phyloP scores from a whole-genome alignment of 2,113 vertebrate genomes.

The Seriola rivoliana region DNA sequence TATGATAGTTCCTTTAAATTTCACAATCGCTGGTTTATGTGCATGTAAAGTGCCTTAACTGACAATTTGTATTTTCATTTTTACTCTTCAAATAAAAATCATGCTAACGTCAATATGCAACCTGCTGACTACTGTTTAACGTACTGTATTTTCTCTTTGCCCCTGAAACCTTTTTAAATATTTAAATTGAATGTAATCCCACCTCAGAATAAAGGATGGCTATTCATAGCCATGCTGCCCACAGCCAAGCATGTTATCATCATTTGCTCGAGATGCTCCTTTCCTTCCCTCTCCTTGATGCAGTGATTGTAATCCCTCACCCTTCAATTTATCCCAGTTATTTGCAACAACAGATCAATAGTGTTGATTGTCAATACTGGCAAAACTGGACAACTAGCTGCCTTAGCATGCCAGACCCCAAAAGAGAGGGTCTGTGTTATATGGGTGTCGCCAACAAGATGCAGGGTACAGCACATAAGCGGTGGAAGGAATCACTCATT shows the following conservation, averaged over 20 bases:
- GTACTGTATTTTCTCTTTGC: slow-evolving; percentile 2
- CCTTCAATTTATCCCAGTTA: slow-evolving; percentile 37
- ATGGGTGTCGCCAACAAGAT: not conserved
- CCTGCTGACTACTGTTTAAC: slow-evolving; percentile 14
- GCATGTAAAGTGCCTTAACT: not conserved
- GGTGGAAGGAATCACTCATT: slow-evolving; percentile 31
- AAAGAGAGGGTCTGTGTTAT: slow-evolving; percentile 1
- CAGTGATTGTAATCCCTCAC: slow-evolving; percentile 29
- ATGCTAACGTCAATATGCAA: not conserved
- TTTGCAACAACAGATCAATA: slow-evolving; percentile 36
- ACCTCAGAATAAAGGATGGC: slow-evolving; percentile 30
- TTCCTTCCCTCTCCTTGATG: slow-evolving; percentile 25
- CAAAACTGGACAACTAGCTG: not conserved
- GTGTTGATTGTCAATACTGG: slow-evolving; percentile 21
- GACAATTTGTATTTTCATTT: not conserved
- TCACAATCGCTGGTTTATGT: not conserved
- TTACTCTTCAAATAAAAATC: slow-evolving; percentile 7
- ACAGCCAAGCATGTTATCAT: slow-evolving; percentile 27
- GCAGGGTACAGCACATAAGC: not conserved
- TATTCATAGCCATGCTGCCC: slow-evolving; percentile 29
- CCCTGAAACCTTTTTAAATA: slow-evolving; percentile 1
- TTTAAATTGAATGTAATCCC: slow-evolving; percentile 31
- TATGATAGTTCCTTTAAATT: not conserved
- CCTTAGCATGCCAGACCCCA: not conserved
- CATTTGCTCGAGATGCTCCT: slow-evolving; percentile 4